Base-by-base conservation (phyloP, 2,113 vertebrate species). In the Hirundichthys speculiger region DNA sequence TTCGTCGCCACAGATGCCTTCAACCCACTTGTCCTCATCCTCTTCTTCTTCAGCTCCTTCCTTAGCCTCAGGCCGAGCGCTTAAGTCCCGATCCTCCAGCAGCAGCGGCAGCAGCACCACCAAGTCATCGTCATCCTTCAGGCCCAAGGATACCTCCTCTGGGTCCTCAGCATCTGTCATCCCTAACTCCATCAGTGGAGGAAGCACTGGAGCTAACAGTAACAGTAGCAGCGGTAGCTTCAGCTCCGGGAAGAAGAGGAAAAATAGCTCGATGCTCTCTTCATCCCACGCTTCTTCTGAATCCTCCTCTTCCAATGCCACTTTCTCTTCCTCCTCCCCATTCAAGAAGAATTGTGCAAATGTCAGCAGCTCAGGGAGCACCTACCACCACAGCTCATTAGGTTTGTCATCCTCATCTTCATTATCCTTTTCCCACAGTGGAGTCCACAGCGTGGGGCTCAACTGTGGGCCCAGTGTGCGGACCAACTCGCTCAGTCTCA, bases 331-430 rank as follows among this genome's bases (percentile, higher is more conserved):
- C 48, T 50, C 48, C 34, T 85, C 94, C 57, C 92, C 96, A 66
- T 95, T 96, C 70, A 96, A 95, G 78, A 99, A 96, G 91, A 98
- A 98, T 94, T 99, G 95, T 82, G 91, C 93, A 74, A 95, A 94
- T 91, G 92, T 92, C 65, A 91, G 90, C 89, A 94, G 90, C 93
- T 93, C 93, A 85, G 97, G 95, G 90, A 93, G 96, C 84, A 90
- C 93, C 79, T 94, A 92, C 85, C 94, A 93, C 82, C 94, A 95
- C 61, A 84, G 95, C 0, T 80, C 92, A 10, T 89, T 93, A 64
- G 85, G 93, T 18, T 87, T 94, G 25, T 92, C 85, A 24, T 81
- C 90, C n/a, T 87, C 91, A n/a, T 87, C 86, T 0, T 85, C 89
- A 12, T 73, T 90, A 34, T 90, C 87, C 41, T 89, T 94, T 59